Evolutionary conservation across 2,797 vertebrate species (phyloP), one percentile per base, ranked within the genome.

Genomic region (Coregonus sp.): DNA sequence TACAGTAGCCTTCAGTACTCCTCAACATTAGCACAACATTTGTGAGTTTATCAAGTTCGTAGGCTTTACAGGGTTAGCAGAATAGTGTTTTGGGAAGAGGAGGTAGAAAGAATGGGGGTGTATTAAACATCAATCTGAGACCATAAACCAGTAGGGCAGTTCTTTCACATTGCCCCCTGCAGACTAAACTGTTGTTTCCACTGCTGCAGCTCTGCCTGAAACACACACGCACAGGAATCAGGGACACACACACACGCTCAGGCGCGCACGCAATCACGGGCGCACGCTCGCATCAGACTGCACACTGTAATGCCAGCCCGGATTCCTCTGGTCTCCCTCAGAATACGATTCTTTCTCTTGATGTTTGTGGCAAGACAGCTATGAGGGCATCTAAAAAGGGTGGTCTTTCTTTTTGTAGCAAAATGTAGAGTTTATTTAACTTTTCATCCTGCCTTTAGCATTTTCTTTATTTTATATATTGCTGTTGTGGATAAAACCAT

Each of bases 41-140:
- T 29, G 59, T 63, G 20, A 25, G 20, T 63, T 63, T 20, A 12
- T 9, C 9, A 9, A 47, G 40, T 47, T 2, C 9, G 40, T 47
- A 47, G 59, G 25, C n/a, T 1, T 12, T 11, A 25, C 20, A 29
- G 59, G 59, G 59, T 7, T 63, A 63, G 59, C 2, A 25, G 59
- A 25, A 25, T 20, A 63, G 59, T 63, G 59, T 63, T 25, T 12
- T 25, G 25, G 59, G 20, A 63, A 63, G 9, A 25, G 9, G 40
- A 47, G 59, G 20, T 63, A 63, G 20, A 63, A 29, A 63, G 9
- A 9, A 63, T n/a, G 16, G 2, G 20, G 20, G 82, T 86, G 12
- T 14, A 67, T 67, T 35, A 14, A 67, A 67, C 31, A 35, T 37
- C 6, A 18, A 33, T 35, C 66, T 16, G 33, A 68, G 12, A 35